phyloP scores from a whole-genome alignment of 1,140 invertebrate species.

The Aphaenogaster ashmeadi region DNA sequence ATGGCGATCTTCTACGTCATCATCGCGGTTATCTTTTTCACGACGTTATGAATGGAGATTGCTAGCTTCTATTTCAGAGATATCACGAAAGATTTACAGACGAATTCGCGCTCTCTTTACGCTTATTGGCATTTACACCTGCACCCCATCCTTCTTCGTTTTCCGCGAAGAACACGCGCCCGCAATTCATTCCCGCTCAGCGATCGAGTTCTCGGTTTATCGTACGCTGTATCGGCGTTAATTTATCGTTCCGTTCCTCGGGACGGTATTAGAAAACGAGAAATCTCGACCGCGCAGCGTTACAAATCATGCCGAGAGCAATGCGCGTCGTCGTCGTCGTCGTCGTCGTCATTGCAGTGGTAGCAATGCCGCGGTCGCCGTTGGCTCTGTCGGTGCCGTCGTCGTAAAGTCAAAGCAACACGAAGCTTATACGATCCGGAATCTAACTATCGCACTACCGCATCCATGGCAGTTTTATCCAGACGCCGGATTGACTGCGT shows the following conservation, averaged over 20 bases:
- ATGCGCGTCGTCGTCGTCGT: slow-evolving; percentile 59
- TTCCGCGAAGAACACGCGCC: slow-evolving; percentile 76
- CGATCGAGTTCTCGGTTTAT: slow-evolving; percentile 79
- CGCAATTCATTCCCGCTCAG: slow-evolving; percentile 76
- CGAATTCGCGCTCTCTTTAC: slow-evolving; percentile 60
- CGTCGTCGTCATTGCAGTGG: slow-evolving; percentile 18
- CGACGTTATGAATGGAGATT: background rate
- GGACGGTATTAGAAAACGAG: slow-evolving; percentile 81
- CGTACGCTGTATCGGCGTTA: slow-evolving; percentile 79
- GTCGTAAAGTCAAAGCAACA: slow-evolving; percentile 28
- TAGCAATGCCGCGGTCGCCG: slow-evolving; percentile 43
- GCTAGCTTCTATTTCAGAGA: slow-evolving; percentile 2
- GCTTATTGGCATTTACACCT: slow-evolving; percentile 78
- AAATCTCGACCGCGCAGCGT: slow-evolving; percentile 75
- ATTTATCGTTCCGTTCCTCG: slow-evolving; percentile 79
- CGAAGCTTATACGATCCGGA: slow-evolving; percentile 12
- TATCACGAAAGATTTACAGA: slow-evolving; percentile 67
- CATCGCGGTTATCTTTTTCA: background rate
- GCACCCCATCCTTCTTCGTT: slow-evolving; percentile 81
- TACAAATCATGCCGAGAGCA: slow-evolving; percentile 72
- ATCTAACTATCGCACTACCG: slow-evolving; percentile 35
- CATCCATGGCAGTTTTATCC: slow-evolving; percentile 17
- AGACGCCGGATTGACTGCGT: slow-evolving; percentile 10
- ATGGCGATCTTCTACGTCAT: background rate
- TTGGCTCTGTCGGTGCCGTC: background rate